Conservation (phyloP, 2,888 invertebrate genomes). For the Patella caerulea region DNA sequence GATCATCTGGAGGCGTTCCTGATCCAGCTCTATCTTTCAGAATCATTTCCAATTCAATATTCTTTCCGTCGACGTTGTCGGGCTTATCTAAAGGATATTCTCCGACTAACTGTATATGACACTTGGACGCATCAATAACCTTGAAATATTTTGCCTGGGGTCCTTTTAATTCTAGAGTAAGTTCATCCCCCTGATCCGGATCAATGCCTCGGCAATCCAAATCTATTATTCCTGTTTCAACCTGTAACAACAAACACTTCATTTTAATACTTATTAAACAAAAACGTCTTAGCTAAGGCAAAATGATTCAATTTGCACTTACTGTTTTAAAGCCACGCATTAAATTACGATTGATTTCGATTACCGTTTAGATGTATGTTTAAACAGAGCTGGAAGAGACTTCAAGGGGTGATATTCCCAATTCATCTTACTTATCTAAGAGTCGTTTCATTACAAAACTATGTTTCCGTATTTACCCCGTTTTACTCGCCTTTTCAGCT, state of each 20-base stretch:
- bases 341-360: too few relatives aligned
- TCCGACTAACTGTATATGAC: neutral
- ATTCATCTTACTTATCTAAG: too few relatives aligned
- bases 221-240: neutral
- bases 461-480: too few relatives aligned
- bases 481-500: too few relatives aligned
- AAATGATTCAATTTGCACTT: too few relatives aligned
- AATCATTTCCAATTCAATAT: neutral
- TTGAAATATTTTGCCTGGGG: neutral
- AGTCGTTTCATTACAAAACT: too few relatives aligned
- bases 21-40: neutral
- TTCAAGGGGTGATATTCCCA: too few relatives aligned
- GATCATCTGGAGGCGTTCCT: neutral
- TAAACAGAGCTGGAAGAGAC: too few relatives aligned
- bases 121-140: neutral
- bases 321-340: too few relatives aligned
- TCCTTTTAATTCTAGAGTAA: neutral
- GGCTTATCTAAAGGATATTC: slow-evolving; percentile 1
- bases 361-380: too few relatives aligned
- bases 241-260: neutral
- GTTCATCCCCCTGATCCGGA: neutral
- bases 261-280: too few relatives aligned
- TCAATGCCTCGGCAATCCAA: neutral
- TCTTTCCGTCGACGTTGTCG: neutral
- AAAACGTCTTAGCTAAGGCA: too few relatives aligned